These are phyloP conservation scores for Drosophila merina DNA, from an alignment of 2,888 invertebrate genomes.

Conservation along the genomic window DNA sequence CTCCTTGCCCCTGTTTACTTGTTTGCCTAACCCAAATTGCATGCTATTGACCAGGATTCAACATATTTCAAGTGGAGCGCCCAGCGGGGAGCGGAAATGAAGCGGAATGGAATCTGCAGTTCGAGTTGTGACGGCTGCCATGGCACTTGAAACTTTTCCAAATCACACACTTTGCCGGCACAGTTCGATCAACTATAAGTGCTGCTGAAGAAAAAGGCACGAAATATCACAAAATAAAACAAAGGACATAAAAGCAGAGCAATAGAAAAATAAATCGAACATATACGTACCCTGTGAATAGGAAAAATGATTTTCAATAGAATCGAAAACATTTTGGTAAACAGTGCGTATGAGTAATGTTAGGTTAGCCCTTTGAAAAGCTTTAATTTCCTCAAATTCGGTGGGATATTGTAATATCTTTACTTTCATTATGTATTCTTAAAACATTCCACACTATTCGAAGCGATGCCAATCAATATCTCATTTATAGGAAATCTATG, in stretches of 20 bases:
- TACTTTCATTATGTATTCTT: no score
- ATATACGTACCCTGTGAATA: slow-evolving; percentile 1
- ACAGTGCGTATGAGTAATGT: background rate
- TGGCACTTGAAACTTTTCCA: slow-evolving; percentile 66
- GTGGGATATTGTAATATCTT: no score
- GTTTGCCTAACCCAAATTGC: slow-evolving; percentile 78
- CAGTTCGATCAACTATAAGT: slow-evolving; percentile 66
- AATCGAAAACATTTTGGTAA: no score
- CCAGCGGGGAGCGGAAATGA: slow-evolving; percentile 9
- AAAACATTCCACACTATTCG: no score
- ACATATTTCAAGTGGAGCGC: slow-evolving; percentile 54
- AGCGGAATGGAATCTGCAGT: slow-evolving; percentile 1
- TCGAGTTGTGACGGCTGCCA: slow-evolving; percentile 39
- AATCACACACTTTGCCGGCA: slow-evolving; percentile 50
- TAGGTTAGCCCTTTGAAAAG: background rate
- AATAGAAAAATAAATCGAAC: background rate
- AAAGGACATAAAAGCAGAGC: slow-evolving; percentile 31
- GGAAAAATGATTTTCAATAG: no score
- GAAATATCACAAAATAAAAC: slow-evolving; percentile 20
- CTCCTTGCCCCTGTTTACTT: slow-evolving; percentile 46
- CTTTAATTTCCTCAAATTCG: background rate
- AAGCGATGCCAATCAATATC: slow-evolving; percentile 1
- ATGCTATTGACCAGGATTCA: slow-evolving; percentile 70
- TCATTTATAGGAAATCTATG: slow-evolving; percentile 11
- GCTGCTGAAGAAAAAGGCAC: slow-evolving; percentile 20